Evolutionary conservation across 2,888 invertebrate genomes (phyloP).

Genomic region (Orchesella flavescens): DNA sequence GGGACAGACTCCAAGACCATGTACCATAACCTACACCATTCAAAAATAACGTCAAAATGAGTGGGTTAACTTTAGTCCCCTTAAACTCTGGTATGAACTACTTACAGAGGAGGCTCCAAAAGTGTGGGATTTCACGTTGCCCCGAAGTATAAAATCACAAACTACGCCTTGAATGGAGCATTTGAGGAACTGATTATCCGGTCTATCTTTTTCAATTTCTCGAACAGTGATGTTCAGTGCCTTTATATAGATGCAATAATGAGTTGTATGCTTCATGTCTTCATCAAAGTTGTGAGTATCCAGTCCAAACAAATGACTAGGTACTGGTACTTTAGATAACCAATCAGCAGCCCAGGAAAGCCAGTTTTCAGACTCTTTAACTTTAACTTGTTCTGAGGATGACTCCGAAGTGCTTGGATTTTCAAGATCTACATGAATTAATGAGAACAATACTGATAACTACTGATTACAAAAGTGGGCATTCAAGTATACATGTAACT

Average conservation of each 20-base stretch:
- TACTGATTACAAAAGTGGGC: no score
- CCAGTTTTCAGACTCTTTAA: constrained; percentile 58
- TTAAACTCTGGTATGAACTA: neutral
- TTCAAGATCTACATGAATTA: constrained; percentile 34
- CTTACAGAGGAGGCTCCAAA: constrained; percentile 67
- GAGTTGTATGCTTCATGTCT: no score
- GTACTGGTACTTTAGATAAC: constrained; percentile 53
- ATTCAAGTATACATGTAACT: no score
- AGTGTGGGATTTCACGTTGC: constrained; percentile 57
- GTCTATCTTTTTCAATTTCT: constrained; percentile 73
- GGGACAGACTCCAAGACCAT: constrained; percentile 81
- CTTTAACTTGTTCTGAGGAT: constrained; percentile 11
- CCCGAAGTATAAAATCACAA: constrained; percentile 65
- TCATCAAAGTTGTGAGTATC: no score
- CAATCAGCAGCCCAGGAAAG: constrained; percentile 67
- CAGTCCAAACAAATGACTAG: no score
- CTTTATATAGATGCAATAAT: constrained; percentile 83
- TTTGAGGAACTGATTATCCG: constrained; percentile 62
- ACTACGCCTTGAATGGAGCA: constrained; percentile 68
- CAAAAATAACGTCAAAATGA: neutral
- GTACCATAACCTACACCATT: constrained; percentile 75
- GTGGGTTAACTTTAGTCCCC: no score
- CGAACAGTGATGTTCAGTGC: constrained; percentile 83
- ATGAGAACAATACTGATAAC: no score
- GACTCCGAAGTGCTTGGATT: neutral